Base-by-base conservation (phyloP, 2,797 vertebrate species). In the Galago senegalensis region DNA sequence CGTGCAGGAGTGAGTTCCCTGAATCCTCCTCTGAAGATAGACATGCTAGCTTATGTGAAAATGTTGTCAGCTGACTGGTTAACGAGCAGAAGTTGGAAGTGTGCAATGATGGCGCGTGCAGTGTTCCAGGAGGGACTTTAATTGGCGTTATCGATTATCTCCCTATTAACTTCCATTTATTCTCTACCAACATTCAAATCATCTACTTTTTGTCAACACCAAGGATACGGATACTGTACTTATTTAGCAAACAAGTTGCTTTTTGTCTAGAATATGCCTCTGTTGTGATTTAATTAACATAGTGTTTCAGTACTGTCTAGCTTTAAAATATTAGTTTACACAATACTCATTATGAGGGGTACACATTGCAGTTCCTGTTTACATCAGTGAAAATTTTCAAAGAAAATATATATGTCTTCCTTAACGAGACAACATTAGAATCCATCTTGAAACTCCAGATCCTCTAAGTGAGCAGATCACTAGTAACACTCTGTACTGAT, bases 401-500 rank as follows among this genome's bases (percentile, higher is more conserved):
- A 63, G 34, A 77, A 63, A 82, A 58, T 2, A 46, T 21, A 70
- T 5, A 75, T 63, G 4, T 10, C 69, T 97, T 95, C 34, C 27
- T 61, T 93, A 82, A 69, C 81, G 46, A 73, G 31, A 11, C 25
- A 89, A 29, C 73, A 72, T 89, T 94, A 92, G 77, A 88, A 89
- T 91, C 17, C 2, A 81, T 73, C 20, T 69, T 16, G 80, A 86
- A 91, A 94, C 7, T 91, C 37, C 77, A 69, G 65, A 87, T 86
- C 70, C 4, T 21, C 81, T 80, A 73, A 91, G 34, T 81, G 34
- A 61, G 84, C 80, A 40, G 23, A 58, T 77, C 29, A 82, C 85
- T 94, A 82, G 87, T 92, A 94, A 60, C 3, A n/a, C 20, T 89
- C 37, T 96, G 13, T 91, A 75, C 89, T 86, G 40, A 96, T 96